Percentiles rank a stretch among this genome's conserved stretches.
Conservation (phyloP, 2,888 invertebrate species). For the Zygothrica quintamaculata region DNA sequence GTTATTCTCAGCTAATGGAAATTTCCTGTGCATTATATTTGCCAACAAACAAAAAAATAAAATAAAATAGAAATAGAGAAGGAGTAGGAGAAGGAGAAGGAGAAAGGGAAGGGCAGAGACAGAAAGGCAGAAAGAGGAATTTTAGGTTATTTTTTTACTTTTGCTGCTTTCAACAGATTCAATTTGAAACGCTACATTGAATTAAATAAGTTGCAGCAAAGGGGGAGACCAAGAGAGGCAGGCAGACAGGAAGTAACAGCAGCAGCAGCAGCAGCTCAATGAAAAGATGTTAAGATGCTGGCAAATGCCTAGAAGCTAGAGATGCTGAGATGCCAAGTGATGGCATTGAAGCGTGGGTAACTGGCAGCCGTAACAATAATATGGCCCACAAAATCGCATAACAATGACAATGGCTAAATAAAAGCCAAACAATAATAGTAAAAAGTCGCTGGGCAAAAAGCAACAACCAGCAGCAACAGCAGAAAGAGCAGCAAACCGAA, state of each 20-base stretch:
- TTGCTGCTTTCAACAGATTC: slow-evolving; percentile 70
- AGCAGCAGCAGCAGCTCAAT: slow-evolving; percentile 10
- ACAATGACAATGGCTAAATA: slow-evolving; percentile 77
- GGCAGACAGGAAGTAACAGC: too few relatives aligned
- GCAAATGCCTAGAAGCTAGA: too few relatives aligned
- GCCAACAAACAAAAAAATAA: background rate
- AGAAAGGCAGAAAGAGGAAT: slow-evolving; percentile 1
- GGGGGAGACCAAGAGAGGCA: slow-evolving; percentile 12
- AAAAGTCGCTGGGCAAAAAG: slow-evolving; percentile 45
- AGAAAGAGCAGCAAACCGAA: background rate
- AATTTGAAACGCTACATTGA: slow-evolving; percentile 78
- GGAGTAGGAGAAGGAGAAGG: background rate
- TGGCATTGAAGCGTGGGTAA: slow-evolving; percentile 61
- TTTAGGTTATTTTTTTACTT: slow-evolving; percentile 57
- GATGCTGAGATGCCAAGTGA: slow-evolving; percentile 23
- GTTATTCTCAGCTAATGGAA: slow-evolving; percentile 62
- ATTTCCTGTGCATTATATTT: slow-evolving; percentile 49
- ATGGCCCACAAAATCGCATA: slow-evolving; percentile 77
- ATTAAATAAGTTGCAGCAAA: slow-evolving; percentile 70
- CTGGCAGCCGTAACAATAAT: slow-evolving; percentile 74
- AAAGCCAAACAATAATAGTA: slow-evolving; percentile 71
- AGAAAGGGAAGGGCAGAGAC: background rate
- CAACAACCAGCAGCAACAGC: slow-evolving; percentile 10
- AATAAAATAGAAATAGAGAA: background rate
- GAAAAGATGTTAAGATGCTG: slow-evolving; percentile 41